A percentile compares a stretch with the other conserved stretches of the same genome.
phyloP scores from a whole-genome alignment of 2,797 vertebrate genomes.

The Cryptoblepharus egeriae region DNA sequence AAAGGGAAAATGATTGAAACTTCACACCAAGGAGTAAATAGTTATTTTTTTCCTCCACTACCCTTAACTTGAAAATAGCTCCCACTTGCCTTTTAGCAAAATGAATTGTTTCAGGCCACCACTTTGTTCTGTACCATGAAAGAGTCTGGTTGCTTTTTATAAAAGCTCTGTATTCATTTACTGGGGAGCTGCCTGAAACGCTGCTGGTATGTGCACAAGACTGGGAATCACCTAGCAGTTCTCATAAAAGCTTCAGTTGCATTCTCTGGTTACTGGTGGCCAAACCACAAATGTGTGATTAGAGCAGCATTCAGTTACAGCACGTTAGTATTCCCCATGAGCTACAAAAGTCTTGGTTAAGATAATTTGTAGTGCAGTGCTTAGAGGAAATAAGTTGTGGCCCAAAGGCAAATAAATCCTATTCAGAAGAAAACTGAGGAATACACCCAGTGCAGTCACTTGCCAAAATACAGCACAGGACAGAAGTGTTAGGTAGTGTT shows the following conservation, averaged over 20 bases:
- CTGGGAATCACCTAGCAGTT: background rate
- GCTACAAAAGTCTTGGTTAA: background rate
- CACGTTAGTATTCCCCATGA: background rate
- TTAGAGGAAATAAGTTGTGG: background rate
- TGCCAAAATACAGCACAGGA: background rate
- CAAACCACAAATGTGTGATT: background rate
- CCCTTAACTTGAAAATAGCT: background rate
- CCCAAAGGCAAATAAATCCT: background rate
- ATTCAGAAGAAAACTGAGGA: background rate
- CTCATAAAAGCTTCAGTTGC: background rate
- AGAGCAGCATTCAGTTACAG: background rate
- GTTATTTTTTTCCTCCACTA: background rate
- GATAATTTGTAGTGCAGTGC: background rate
- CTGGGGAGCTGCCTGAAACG: background rate
- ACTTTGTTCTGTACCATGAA: background rate
- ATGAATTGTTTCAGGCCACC: background rate
- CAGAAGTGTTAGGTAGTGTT: background rate
- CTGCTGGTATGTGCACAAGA: background rate
- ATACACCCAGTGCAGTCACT: background rate
- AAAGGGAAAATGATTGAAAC: background rate
- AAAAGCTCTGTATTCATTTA: background rate
- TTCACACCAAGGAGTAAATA: background rate
- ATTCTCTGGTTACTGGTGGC: background rate
- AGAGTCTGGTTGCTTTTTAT: background rate
- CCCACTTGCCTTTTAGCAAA: conserved; percentile 12